Conservation (phyloP, 2,888 invertebrate genomes). For the Onthophagus sagittarius region DNA sequence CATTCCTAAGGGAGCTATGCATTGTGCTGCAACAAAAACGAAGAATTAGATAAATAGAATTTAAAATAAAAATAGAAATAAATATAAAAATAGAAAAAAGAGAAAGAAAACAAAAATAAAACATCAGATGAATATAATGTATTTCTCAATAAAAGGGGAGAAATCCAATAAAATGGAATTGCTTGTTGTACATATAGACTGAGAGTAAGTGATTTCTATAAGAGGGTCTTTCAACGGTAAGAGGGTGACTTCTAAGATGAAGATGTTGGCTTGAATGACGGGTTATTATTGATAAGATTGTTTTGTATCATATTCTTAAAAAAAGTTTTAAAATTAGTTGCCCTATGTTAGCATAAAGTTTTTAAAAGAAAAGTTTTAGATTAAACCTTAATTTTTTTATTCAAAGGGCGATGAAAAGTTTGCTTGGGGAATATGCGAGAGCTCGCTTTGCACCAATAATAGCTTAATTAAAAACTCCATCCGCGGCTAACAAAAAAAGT, state of each 20-base stretch:
- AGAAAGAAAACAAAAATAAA: not conserved
- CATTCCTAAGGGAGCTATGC: slow-evolving; percentile 80
- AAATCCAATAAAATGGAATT: not conserved
- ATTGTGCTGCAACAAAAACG: slow-evolving; percentile 64
- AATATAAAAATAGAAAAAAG: not conserved
- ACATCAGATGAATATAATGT: not conserved
- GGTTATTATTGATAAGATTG: not conserved
- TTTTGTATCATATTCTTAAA: not conserved
- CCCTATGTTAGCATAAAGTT: not conserved
- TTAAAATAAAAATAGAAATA: no score
- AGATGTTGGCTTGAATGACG: not conserved
- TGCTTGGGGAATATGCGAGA: not conserved
- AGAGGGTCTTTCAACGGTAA: not conserved
- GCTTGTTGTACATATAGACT: not conserved
- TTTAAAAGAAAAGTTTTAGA: slow-evolving; percentile 2
- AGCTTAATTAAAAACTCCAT: slow-evolving; percentile 20
- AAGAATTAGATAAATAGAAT: not conserved
- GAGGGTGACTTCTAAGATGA: not conserved
- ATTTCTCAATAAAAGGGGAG: not conserved
- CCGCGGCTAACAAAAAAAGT: slow-evolving; percentile 9
- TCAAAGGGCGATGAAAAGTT: not conserved
- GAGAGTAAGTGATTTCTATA: not conserved
- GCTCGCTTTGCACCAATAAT: slow-evolving; percentile 11
- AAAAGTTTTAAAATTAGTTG: not conserved
- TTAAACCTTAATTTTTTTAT: slow-evolving; percentile 2